Evolutionary conservation across 2,888 invertebrate species (phyloP).

Genomic region (Eretmocerus hayati): DNA sequence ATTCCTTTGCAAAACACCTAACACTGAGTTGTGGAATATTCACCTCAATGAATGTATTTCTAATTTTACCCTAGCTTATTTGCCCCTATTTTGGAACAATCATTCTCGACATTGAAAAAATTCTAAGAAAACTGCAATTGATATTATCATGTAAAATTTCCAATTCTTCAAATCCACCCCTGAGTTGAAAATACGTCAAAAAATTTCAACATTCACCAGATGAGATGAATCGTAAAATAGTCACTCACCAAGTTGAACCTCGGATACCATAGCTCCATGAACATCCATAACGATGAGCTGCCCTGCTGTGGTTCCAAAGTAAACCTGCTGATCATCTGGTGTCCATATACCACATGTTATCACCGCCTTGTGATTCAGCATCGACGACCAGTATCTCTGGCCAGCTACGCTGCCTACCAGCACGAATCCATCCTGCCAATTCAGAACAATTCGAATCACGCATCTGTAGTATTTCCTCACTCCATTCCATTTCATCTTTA

Average conservation of each 20-base stretch:
- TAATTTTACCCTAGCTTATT: too few relatives aligned
- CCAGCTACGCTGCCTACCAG: conserved; percentile 95
- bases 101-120: too few relatives aligned
- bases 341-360: conserved; percentile 98
- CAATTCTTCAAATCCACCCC: too few relatives aligned
- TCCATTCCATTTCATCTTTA: too few relatives aligned
- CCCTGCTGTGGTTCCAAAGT: conserved; percentile 91
- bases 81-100: too few relatives aligned
- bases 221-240: not conserved
- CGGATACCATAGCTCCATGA: conserved; percentile 90
- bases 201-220: not conserved
- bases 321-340: conserved; percentile 94
- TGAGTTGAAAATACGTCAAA: too few relatives aligned
- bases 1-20: too few relatives aligned
- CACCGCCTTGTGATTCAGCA: conserved; percentile 87
- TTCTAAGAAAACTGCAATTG: too few relatives aligned
- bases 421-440: conserved; percentile 90
- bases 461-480: too few relatives aligned
- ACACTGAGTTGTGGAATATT: too few relatives aligned
- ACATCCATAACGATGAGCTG: conserved; percentile 96
- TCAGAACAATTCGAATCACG: not conserved
- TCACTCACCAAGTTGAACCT: conserved; percentile 51
- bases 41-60: too few relatives aligned
- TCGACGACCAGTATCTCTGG: conserved; percentile 96
- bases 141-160: too few relatives aligned